Conservation (phyloP, 2,888 invertebrate species). For the Morpho deidamia region DNA sequence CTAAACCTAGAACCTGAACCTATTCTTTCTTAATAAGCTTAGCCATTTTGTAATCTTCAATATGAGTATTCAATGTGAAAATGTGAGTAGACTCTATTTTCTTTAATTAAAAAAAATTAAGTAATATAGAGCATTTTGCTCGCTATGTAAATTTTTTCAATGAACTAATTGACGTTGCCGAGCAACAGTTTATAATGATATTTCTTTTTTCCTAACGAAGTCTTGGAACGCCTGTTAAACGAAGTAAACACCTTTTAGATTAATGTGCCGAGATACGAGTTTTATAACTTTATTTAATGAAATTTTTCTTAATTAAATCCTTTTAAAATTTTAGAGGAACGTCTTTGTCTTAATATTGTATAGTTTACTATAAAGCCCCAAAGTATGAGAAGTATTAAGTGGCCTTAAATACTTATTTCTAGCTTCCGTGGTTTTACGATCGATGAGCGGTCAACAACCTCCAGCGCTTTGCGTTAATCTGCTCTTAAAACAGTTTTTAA, state of each 20-base stretch:
- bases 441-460: background rate
- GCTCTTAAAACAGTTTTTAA: background rate
- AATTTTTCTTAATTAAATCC: no score
- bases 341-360: no score
- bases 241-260: slow-evolving; percentile 3
- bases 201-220: background rate
- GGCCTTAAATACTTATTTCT: background rate
- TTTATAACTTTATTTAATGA: no score
- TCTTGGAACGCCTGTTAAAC: background rate
- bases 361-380: no score
- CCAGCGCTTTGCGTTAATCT: background rate
- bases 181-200: background rate
- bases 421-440: background rate
- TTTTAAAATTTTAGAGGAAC: no score
- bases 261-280: background rate
- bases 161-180: background rate
- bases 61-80: no score
- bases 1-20: no score
- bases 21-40: no score
- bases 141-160: background rate
- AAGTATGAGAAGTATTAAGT: no score
- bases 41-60: no score
- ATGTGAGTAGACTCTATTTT: no score
- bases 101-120: no score
- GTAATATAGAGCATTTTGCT: background rate